Evolutionary conservation across 2,888 invertebrate genomes (phyloP), one percentile per base, ranked within the genome.

Genomic region (Ctenicera cuprea): DNA sequence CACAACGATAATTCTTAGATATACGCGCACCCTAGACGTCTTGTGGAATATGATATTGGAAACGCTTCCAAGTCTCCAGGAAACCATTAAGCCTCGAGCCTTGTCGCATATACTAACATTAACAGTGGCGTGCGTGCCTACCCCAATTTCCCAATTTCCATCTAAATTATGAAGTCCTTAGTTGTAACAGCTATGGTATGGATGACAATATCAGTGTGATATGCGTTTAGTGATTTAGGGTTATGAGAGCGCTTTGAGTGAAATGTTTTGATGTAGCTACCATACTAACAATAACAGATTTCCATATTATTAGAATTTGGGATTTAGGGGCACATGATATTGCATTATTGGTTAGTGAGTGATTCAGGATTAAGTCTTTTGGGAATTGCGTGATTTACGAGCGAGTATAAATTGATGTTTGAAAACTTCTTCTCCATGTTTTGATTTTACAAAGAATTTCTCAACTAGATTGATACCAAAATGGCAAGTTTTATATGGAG

Each of bases 61-160:
- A 62, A 62, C 12, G 45, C 62, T 41, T 14, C 45, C 62, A 45
- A 26, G 62, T 62, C 62, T 62, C 62, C 62, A 62, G 62, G 62
- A 62, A 62, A 62, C 62, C 62, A 62, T 62, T 62, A 62, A 45
- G 43, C 62, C 1, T 30, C 41, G 14, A 62, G 45, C 62, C 18
- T 30, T 30, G 45, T 62, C 62, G 62, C 45, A 45, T 59, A 62
- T 45, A 12, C 43, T 30, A 62, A 62, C 43, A 18, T 30, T 41
- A 45, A 41, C 62, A 62, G 62, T 62, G 62, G 62, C 62, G 62
- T 45, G 62, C 62, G 62, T 45, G 43, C 59, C 30, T 54, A 30
- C 54, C 54, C 14, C 22, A 54, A 54, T n/a, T 54, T 22, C 14
- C 7, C 54, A 14, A 30, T 22, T 54, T 22, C 20, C 30, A 54